These are phyloP conservation scores for Seriola quinqueradiata DNA, from an alignment of 2,113 vertebrate species.

Conservation along the genomic window DNA sequence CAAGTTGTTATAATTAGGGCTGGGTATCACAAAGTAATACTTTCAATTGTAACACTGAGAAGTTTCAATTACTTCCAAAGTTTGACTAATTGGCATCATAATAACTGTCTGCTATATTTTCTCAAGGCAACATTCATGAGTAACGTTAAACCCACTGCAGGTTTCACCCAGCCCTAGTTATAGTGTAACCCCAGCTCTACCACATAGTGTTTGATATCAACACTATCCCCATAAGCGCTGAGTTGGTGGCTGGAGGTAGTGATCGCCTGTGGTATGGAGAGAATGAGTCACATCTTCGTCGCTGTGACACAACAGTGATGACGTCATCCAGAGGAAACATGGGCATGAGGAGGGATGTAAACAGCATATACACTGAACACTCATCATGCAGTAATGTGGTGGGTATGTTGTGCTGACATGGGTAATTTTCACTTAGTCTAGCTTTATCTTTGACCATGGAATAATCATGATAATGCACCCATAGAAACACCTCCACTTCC, in stretches of 20 bases:
- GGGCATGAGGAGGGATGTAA: conserved; percentile 64
- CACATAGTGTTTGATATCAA: conserved; percentile 3
- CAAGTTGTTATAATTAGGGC: conserved; percentile 24
- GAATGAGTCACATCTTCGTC: conserved; percentile 11
- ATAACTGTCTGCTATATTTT: background rate
- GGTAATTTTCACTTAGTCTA: background rate
- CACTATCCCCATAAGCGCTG: background rate
- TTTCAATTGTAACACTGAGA: background rate
- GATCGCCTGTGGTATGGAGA: background rate
- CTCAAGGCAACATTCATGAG: background rate
- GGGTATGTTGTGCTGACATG: conserved; percentile 87
- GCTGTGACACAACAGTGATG: conserved; percentile 19
- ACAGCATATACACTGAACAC: conserved; percentile 89
- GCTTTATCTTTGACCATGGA: conserved; percentile 34
- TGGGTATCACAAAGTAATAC: conserved; percentile 9
- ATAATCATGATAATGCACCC: conserved; percentile 49
- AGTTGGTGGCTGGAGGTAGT: conserved; percentile 4
- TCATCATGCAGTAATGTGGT: conserved; percentile 94
- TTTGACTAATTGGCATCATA: background rate
- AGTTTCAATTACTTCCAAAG: background rate
- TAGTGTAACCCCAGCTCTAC: background rate
- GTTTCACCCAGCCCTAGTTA: conserved; percentile 41
- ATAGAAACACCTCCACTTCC: conserved; percentile 21
- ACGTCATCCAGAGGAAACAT: conserved; percentile 49
- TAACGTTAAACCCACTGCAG: background rate